phyloP scores from a whole-genome alignment of 2,797 vertebrate species.

The Myotis planiceps region DNA sequence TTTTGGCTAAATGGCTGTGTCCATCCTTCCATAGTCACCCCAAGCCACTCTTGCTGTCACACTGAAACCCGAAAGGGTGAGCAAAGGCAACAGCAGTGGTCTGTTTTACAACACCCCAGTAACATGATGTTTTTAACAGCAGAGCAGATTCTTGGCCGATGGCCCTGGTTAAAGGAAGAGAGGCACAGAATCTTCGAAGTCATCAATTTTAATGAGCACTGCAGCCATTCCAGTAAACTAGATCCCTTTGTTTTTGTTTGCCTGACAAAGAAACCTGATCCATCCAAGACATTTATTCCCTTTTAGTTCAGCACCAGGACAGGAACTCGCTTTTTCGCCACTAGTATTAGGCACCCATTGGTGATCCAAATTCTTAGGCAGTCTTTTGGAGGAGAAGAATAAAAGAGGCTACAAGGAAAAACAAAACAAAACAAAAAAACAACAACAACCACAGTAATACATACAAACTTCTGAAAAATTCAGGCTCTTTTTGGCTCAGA shows the following conservation, averaged over 20 bases:
- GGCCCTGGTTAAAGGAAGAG: constrained; percentile 67
- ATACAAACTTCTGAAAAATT: constrained; percentile 75
- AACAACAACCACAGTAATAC: constrained; percentile 46
- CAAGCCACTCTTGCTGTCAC: not conserved
- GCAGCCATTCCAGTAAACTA: constrained; percentile 74
- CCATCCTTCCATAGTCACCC: not conserved
- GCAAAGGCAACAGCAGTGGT: constrained; percentile 58
- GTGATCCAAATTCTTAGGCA: constrained; percentile 73
- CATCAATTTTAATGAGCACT: constrained; percentile 78
- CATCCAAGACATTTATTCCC: constrained; percentile 74
- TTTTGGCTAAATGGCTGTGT: not conserved
- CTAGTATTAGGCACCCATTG: constrained; percentile 62
- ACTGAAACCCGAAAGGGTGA: constrained; percentile 17
- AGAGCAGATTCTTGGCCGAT: constrained; percentile 74
- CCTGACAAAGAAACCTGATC: constrained; percentile 82
- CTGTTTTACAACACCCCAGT: constrained; percentile 73
- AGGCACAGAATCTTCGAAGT: constrained; percentile 77
- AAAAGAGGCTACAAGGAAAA: constrained; percentile 3
- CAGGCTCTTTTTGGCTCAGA: constrained; percentile 69
- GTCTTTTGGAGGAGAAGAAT: constrained; percentile 36
- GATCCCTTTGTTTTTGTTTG: constrained; percentile 78
- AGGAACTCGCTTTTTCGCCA: constrained; percentile 74
- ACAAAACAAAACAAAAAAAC: not conserved
- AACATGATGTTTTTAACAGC: constrained; percentile 75
- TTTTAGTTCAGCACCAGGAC: constrained; percentile 81